Percentiles rank a stretch among this genome's conserved stretches.
These are phyloP conservation scores for Hipposideros larvatus DNA, from an alignment of 2,797 vertebrate species.

Conservation along the genomic window DNA sequence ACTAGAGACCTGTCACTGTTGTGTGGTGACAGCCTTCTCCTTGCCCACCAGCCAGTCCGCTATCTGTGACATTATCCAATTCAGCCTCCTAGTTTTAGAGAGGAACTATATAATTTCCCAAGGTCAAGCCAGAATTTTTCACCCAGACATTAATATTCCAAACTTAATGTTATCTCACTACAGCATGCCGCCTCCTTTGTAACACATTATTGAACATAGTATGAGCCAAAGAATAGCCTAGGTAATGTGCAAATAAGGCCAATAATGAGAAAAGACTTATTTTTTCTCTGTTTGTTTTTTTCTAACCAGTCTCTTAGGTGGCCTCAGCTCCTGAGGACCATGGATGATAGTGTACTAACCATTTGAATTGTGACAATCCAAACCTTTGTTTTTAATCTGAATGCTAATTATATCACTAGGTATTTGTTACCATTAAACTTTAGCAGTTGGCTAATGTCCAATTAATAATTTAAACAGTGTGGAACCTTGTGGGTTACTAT, in stretches of 20 bases:
- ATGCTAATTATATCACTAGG: not conserved
- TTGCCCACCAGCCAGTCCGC: not conserved
- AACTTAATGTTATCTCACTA: not conserved
- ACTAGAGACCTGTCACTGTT: not conserved
- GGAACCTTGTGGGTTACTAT: not conserved
- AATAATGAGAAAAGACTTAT: not conserved
- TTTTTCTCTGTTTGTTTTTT: not conserved
- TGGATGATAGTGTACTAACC: not conserved
- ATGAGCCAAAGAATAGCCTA: not conserved
- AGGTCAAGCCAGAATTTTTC: conserved; percentile 24
- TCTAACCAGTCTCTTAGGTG: not conserved
- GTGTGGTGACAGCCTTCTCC: not conserved
- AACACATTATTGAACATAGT: not conserved
- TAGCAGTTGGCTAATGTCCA: not conserved
- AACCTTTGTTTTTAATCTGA: conserved; percentile 47
- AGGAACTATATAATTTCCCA: not conserved
- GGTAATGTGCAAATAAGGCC: not conserved
- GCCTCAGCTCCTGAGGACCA: not conserved
- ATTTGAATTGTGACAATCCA: conserved; percentile 1
- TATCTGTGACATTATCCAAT: not conserved
- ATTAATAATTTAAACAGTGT: conserved; percentile 35
- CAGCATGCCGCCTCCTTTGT: not conserved
- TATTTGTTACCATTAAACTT: conserved; percentile 1
- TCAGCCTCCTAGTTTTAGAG: not conserved
- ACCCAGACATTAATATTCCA: not conserved